These are phyloP conservation scores for Acleris sparsana DNA, from an alignment of 2,888 invertebrate species.

Conservation along the genomic window DNA sequence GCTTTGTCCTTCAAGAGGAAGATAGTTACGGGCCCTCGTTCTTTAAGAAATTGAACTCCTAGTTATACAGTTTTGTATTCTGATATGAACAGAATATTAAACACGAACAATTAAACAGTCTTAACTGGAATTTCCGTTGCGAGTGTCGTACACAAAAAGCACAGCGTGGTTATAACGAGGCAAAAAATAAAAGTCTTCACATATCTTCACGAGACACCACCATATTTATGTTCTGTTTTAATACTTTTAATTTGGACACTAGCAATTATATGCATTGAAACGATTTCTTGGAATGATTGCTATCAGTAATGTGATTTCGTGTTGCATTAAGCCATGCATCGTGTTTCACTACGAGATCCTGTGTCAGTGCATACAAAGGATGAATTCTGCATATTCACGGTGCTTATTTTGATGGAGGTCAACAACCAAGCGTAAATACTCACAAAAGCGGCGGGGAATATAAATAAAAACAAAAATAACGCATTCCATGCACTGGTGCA, in stretches of 20 bases:
- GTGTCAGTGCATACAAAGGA: neutral
- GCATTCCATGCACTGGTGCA: constrained; percentile 25
- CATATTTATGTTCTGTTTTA: neutral
- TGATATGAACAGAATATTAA: too few species aligned
- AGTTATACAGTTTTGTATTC: too few species aligned
- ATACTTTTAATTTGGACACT: neutral
- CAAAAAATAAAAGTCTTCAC: neutral
- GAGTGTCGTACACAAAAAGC: too few species aligned
- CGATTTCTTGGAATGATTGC: constrained; percentile 4
- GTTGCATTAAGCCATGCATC: neutral
- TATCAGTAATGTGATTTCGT: neutral
- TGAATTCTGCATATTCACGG: constrained; percentile 3
- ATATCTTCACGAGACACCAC: neutral
- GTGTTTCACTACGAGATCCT: neutral
- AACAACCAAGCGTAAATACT: constrained; percentile 25
- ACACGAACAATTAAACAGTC: too few species aligned
- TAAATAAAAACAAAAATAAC: constrained; percentile 30
- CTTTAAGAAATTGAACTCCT: too few species aligned
- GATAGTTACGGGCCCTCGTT: too few species aligned
- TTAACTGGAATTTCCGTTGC: too few species aligned
- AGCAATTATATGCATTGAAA: constrained; percentile 4
- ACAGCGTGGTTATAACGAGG: neutral
- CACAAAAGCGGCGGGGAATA: constrained; percentile 21
- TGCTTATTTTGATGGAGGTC: constrained; percentile 23
- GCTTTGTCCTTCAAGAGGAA: too few species aligned